These are phyloP conservation scores for Pogona vitticeps DNA, from an alignment of 2,113 vertebrate genomes.

Conservation along the genomic window DNA sequence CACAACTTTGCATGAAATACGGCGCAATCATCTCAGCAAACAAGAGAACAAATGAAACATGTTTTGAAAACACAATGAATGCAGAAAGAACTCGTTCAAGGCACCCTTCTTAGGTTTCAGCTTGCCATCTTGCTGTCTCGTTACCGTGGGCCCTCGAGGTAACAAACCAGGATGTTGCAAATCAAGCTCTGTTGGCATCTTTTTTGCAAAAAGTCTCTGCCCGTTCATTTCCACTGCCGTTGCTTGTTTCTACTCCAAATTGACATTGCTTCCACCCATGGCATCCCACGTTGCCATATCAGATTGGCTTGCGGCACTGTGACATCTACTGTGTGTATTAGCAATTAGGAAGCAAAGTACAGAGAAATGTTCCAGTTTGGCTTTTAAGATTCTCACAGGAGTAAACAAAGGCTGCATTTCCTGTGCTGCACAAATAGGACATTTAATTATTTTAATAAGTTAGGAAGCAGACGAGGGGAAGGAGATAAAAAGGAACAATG, in stretches of 20 bases:
- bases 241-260: not conserved
- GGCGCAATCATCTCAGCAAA: not conserved
- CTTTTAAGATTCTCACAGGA: not conserved
- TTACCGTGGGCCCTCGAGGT: not conserved
- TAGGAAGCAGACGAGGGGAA: slow-evolving; percentile 9
- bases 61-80: not conserved
- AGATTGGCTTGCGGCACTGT: not conserved
- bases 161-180: not conserved
- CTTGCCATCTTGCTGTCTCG: not conserved
- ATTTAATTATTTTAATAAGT: slow-evolving; percentile 66
- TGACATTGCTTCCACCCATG: not conserved
- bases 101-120: not conserved
- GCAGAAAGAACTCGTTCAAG: not conserved
- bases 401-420: slow-evolving; percentile 6
- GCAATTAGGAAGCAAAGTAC: not conserved
- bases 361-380: not conserved
- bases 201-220: not conserved
- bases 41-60: not conserved
- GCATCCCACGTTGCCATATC: not conserved
- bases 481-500: slow-evolving; percentile 31
- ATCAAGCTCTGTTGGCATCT: not conserved
- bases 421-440: slow-evolving; percentile 34
- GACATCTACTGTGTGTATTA: not conserved
- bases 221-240: not conserved
- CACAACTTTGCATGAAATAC: not conserved